phyloP scores from a whole-genome alignment of 2,888 invertebrate genomes.

The Hirtodrosophila histrioides region DNA sequence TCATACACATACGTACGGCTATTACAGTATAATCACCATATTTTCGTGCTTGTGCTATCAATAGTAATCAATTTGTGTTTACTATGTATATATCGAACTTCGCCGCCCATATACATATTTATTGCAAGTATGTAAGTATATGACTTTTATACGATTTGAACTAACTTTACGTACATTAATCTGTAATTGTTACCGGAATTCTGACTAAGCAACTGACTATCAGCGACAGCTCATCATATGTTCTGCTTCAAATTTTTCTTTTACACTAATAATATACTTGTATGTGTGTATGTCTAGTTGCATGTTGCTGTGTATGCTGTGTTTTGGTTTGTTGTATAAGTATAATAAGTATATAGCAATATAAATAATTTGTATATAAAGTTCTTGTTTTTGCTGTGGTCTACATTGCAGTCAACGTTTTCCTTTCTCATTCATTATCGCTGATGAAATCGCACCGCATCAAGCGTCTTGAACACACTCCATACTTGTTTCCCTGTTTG shows the following conservation, averaged over 20 bases:
- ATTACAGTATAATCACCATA: conserved; percentile 39
- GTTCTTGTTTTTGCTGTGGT: conserved; percentile 74
- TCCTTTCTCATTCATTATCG: conserved; percentile 39
- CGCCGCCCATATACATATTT: conserved; percentile 3
- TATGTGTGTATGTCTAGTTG: conserved; percentile 64
- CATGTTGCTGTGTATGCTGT: conserved; percentile 60
- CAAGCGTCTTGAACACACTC: conserved; percentile 24
- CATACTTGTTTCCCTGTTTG: conserved; percentile 10
- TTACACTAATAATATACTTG: conserved; percentile 74
- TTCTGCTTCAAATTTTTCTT: conserved; percentile 56
- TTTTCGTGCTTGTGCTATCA: conserved; percentile 37
- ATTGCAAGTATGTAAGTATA: conserved; percentile 15
- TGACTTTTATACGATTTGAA: conserved; percentile 56
- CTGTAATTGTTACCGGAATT: conserved; percentile 51
- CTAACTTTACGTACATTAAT: conserved; percentile 65
- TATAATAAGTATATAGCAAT: conserved; percentile 76
- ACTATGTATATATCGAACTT: conserved; percentile 20
- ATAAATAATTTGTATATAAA: conserved; percentile 77
- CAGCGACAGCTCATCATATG: conserved; percentile 51
- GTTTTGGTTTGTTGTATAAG: conserved; percentile 71
- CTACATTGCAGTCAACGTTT: conserved; percentile 72
- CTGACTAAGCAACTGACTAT: conserved; percentile 69
- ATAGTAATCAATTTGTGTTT: conserved; percentile 33
- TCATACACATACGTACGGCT: conserved; percentile 26
- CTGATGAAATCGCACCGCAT: conserved; percentile 20